Evolutionary conservation across 2,888 invertebrate genomes (phyloP).

Genomic region (Arrhopalites spinosus): DNA sequence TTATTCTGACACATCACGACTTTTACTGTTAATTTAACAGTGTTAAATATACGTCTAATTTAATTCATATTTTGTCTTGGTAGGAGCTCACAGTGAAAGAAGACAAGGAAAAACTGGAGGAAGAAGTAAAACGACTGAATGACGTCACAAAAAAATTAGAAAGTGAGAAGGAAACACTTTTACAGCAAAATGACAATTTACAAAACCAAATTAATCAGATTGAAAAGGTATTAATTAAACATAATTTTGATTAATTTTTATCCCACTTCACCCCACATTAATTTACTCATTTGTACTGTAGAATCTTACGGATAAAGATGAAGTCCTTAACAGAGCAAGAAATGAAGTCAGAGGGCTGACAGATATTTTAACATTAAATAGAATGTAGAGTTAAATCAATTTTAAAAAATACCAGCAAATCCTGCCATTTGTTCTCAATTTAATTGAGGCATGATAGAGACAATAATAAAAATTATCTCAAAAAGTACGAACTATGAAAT

Average conservation of each 20-base stretch:
- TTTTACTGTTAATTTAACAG: not conserved
- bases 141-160: constrained; percentile 42
- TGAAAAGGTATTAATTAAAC: constrained; percentile 28
- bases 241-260: not conserved
- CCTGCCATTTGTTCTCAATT: too few species aligned
- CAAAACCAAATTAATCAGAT: constrained; percentile 41
- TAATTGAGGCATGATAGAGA: too few species aligned
- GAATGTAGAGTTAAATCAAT: too few species aligned
- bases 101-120: constrained; percentile 41
- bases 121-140: constrained; percentile 39
- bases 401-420: too few species aligned
- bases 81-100: constrained; percentile 31
- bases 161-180: constrained; percentile 41
- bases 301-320: constrained; percentile 41
- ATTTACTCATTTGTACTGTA: not conserved
- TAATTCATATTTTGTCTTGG: not conserved
- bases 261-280: not conserved
- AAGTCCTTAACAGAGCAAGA: constrained; percentile 41
- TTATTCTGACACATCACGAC: not conserved
- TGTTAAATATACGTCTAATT: too few species aligned
- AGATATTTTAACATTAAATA: constrained; percentile 34
- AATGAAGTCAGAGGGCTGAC: constrained; percentile 47
- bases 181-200: constrained; percentile 46
- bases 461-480: too few species aligned
- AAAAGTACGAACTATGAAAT: too few species aligned